Evolutionary conservation across 2,888 invertebrate genomes (phyloP), one percentile per base, ranked within the genome.

Genomic region (Calameuta filiformis): DNA sequence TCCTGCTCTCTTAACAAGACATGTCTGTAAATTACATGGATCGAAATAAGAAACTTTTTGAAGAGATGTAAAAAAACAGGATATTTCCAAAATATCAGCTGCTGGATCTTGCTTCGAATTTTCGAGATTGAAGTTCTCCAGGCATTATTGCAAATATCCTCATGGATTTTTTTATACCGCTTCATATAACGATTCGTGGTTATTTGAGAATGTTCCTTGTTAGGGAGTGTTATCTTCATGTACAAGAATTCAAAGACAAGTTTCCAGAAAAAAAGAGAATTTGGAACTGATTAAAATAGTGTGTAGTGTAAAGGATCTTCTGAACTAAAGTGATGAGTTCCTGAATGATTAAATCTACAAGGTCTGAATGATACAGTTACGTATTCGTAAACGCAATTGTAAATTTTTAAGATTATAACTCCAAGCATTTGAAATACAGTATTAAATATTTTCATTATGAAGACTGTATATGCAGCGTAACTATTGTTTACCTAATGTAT

Each of bases 331-430:
- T 23, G 2, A 23, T 23, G 9, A 56, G 56, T 56, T 56, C 56
- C 56, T 56, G 23, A 56, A 56, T 2, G 6, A 23, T 56, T 23
- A 56, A 56, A 56, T 56, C 23, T 23, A 23, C 23, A 23, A 56
- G 56, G 9, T 23, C 56, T 23, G 56, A 56, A 56, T 56, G 23
- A 23, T 56, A 56, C 35, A 75, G 31, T 12, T 34, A 33, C n/a
- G 33, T 75, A 35, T 35, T 15, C 12, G 37, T 77, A 71, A 75
- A 40, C 69, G 68, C 31, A 56, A 33, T 68, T 79, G 31, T 77
- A 77, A 31, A 75, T 73, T 34, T 56, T 56, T 9, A 56, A 23
- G 23, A 56, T 56, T 23, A 23, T 23, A 56, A 56, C 56, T 56
- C 56, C 56, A 56, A 56, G 4, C 9, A 23, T 56, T 56, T 56